Evolutionary conservation across 2,888 invertebrate species (phyloP), one percentile per base, ranked within the genome.

Genomic region (Sesamia inferens): DNA sequence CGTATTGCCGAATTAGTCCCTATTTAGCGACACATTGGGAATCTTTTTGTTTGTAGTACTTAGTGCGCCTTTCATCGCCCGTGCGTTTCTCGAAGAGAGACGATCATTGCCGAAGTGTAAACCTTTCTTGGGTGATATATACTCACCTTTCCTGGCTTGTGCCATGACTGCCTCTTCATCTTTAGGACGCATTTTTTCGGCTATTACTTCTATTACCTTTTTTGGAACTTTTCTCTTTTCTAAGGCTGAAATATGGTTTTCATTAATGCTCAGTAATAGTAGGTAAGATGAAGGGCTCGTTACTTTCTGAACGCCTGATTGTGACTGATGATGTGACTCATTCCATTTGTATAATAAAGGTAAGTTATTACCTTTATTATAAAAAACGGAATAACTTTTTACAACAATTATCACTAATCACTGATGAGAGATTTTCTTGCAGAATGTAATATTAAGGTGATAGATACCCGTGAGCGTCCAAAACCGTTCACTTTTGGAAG

Each of bases 121-220:
- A 51, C 1, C 5, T 69, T 22, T 19, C 19, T 2, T 71, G 5
- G 13, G 48, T 19, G 0, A 51, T 10, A 19, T 42, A 42, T 31
- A 31, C 31, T 39, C 44, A 75, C 80, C 57, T 59, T 61, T 67
- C 0, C 16, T 39, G 5, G 42, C 16, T 1, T 74, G 16, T n/a
- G 31, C 58, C 68, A 68, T 31, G 13, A 59, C 44, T 16, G 4
- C 31, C 2, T 71, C 65, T 62, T 68, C 61, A 7, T 64, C 19
- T 39, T 62, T 19, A 24, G 70, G 64, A 0, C 54, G 39, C 2
- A 81, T 22, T 22, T 62, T 51, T 22, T 70, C 24, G 10, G 55
- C 76, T 48, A 84, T 75, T n/a, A 62, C 19, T 22, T 54, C 47
- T 16, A 71, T n/a, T 19, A 84, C 6, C 19, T 70, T n/a, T 47